Evolutionary conservation across 2,113 vertebrate species (phyloP), one percentile per base, ranked within the genome.

Genomic region (Tychaedon coryphoeus): DNA sequence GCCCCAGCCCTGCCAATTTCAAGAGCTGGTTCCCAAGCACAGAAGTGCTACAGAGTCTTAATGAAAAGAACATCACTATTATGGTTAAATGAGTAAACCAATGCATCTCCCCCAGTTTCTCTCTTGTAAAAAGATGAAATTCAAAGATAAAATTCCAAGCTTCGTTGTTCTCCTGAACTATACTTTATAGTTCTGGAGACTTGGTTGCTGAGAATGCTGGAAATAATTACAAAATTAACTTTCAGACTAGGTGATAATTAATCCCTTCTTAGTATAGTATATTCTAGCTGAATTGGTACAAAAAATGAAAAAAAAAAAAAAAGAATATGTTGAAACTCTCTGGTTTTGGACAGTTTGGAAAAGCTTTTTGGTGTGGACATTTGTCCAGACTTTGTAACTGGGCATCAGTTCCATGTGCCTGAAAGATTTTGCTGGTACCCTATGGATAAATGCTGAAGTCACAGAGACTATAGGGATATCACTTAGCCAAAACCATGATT

Each of bases 1-100:
- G 67, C 57, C 64, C 31, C 56, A 92, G 54, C 64, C 58, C 67
- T 95, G 92, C 88, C 94, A 97, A 90, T 82, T 95, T 90, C 45
- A 51, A 92, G 51, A 88, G 43, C 2, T 38, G 25, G 24, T 65
- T 96, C 79, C 76, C 65, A 93, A 77, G 76, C 51, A 90, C 0
- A 58, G 64, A 56, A 77, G 51, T 77, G 51, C 18, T 73, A 50
- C 1, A 85, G 47, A 74, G 17, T 33, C 36, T 80, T 88, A 86
- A 71, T 71, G 56, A 95, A 93, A 94, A 94, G 79, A 94, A 88
- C 86, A 92, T 71, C 86, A 51, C 26, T 71, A 51, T 58, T 73
- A 54, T 70, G 83, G 54, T 90, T 51, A n/a, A 84, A 58, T 54
- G 33, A 58, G 12, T 54, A 80, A 86, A 81, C 2, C 12, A 77